Evolutionary conservation across 1,140 invertebrate species (phyloP).

Genomic region (Zelostemma sp.): DNA sequence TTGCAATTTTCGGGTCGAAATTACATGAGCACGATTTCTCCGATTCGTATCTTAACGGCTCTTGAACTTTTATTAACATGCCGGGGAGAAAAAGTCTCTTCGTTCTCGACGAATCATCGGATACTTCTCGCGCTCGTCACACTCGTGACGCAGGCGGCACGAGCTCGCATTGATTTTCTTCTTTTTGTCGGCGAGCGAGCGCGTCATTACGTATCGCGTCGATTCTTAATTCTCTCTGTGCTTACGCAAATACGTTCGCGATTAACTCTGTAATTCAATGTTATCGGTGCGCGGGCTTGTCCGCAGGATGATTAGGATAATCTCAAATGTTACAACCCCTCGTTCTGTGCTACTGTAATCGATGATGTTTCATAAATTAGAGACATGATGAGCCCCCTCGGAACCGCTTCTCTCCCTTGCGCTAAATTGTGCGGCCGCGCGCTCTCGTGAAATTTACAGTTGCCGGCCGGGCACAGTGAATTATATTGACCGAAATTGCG

Average conservation of each 20-base stretch:
- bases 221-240: neutral
- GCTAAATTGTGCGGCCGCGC: constrained; percentile 29
- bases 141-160: neutral
- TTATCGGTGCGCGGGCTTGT: constrained; percentile 29
- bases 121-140: neutral
- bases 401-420: constrained; percentile 24
- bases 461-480: neutral
- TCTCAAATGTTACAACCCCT: constrained; percentile 45
- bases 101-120: neutral
- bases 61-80: neutral
- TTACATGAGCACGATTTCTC: neutral
- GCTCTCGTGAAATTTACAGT: constrained; percentile 9
- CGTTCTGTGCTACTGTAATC: constrained; percentile 47
- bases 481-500: neutral
- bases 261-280: constrained; percentile 10
- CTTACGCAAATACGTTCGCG: neutral
- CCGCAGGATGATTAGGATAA: constrained; percentile 56
- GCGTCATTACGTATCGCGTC: neutral
- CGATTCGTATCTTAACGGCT: constrained; percentile 1
- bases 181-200: neutral
- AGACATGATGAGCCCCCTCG: constrained; percentile 34
- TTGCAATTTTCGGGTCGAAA: neutral
- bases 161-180: neutral
- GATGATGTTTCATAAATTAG: constrained; percentile 54
- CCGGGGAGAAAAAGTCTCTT: neutral